These are phyloP conservation scores for Xenopus tropicalis DNA, from an alignment of 2,113 vertebrate genomes.

Conservation along the genomic window UCB_Xtro_10.0 CM004448.2:149996001-149996500, in stretches of 20 bases:
- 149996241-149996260: neutral
- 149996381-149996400: no score
- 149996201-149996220: neutral
- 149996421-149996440: no score
- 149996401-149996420: no score
- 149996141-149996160: neutral
- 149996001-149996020: conserved; percentile 3
- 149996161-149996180: conserved; percentile 37
- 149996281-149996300: neutral
- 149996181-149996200: neutral
- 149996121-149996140: conserved; percentile 15
- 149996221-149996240: neutral
- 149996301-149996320: neutral
- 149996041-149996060: conserved; percentile 3
- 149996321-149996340: neutral
- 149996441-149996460: no score
- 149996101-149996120: conserved; percentile 28
- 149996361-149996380: neutral
- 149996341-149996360: neutral
- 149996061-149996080: conserved; percentile 28
- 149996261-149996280: neutral
- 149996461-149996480: no score
- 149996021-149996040: conserved; percentile 21
- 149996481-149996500: no score
- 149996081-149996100: conserved; percentile 22